Evolutionary conservation across 1,140 invertebrate genomes (phyloP).

Genomic region (Drusus annulatus): DNA sequence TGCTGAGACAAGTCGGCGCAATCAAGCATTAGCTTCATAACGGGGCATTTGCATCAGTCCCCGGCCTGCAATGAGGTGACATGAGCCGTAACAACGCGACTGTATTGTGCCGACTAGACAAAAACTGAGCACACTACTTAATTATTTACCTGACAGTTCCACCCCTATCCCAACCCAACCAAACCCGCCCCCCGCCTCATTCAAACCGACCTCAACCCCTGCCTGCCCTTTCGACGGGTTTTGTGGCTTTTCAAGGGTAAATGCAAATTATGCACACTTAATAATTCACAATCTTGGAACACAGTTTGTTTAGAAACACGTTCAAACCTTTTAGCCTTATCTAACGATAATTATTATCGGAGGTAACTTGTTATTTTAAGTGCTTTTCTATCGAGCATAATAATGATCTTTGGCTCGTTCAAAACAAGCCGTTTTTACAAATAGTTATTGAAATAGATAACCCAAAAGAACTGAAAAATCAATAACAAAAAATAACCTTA

Average conservation of each 20-base stretch:
- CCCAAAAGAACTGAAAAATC: too few relatives aligned
- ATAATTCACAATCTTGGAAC: constrained; percentile 27
- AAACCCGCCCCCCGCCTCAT: background rate
- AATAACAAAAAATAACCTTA: too few relatives aligned
- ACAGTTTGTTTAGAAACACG: constrained; percentile 18
- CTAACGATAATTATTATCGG: constrained; percentile 1
- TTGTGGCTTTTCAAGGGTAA: constrained; percentile 35
- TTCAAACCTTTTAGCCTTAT: background rate
- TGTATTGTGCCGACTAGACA: constrained; percentile 6
- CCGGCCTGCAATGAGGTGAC: background rate
- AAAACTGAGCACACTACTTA: constrained; percentile 8
- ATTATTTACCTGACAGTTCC: constrained; percentile 8
- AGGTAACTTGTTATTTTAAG: background rate
- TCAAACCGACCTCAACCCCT: background rate
- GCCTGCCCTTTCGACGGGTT: background rate
- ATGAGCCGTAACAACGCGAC: background rate
- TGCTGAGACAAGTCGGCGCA: too few relatives aligned
- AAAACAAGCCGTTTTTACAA: too few relatives aligned
- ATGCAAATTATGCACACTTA: constrained; percentile 31
- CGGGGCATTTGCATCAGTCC: too few relatives aligned
- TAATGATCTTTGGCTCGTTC: too few relatives aligned
- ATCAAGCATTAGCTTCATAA: too few relatives aligned
- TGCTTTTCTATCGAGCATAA: background rate
- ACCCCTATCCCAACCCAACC: background rate
- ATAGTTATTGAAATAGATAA: too few relatives aligned